Evolutionary conservation across 2,888 invertebrate genomes (phyloP).

Genomic region (Macaria notata): DNA sequence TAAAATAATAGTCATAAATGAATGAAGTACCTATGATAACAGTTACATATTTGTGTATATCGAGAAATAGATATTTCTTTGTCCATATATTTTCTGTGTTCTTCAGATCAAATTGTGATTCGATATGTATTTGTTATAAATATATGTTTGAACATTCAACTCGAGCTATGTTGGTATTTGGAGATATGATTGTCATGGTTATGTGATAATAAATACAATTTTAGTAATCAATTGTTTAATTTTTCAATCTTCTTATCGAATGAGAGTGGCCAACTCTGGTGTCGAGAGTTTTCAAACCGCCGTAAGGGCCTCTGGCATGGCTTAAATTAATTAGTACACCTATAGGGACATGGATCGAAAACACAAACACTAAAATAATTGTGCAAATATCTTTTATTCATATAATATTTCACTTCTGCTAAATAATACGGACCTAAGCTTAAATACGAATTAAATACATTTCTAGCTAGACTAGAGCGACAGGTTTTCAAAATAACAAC

Average conservation of each 20-base stretch:
- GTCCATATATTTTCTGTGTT: neutral
- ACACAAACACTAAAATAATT: slow-evolving; percentile 1
- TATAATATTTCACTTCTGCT: slow-evolving; percentile 23
- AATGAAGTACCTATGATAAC: neutral
- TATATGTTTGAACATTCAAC: too few species aligned
- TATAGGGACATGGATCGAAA: too few species aligned
- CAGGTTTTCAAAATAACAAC: slow-evolving; percentile 20
- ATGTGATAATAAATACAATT: slow-evolving; percentile 57
- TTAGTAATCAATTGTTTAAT: slow-evolving; percentile 39
- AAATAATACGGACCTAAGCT: slow-evolving; percentile 27
- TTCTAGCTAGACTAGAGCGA: slow-evolving; percentile 41
- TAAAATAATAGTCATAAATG: neutral
- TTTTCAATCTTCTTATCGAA: slow-evolving; percentile 10
- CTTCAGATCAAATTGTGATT: slow-evolving; percentile 3
- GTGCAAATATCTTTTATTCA: slow-evolving; percentile 22
- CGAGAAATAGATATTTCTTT: too few species aligned
- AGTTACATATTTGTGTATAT: too few species aligned
- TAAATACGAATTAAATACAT: slow-evolving; percentile 29
- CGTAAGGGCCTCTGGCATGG: too few species aligned
- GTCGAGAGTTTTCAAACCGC: too few species aligned
- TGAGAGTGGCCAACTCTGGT: too few species aligned
- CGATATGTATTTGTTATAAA: neutral
- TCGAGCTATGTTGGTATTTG: slow-evolving; percentile 8
- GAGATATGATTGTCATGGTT: slow-evolving; percentile 40
- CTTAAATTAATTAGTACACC: too few species aligned